Conservation (phyloP, 2,888 invertebrate species). For the Eristalis intricaria region DNA sequence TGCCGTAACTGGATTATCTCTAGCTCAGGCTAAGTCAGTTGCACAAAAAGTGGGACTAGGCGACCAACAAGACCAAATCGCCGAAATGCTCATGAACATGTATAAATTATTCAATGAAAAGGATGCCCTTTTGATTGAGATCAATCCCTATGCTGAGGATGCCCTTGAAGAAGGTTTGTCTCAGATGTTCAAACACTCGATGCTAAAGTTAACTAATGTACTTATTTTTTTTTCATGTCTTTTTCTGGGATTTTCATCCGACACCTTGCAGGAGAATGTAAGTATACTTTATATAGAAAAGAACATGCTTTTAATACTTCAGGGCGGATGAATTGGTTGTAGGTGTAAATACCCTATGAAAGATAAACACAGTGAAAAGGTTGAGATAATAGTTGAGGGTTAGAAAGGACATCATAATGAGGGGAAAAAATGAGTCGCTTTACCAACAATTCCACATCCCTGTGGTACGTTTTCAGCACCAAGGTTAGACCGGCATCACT, state of each 20-base stretch:
- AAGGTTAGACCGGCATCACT: no score
- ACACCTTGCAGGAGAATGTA: constrained; percentile 11
- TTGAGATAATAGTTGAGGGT: no score
- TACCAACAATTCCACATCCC: no score
- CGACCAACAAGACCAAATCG: constrained; percentile 86
- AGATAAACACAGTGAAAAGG: no score
- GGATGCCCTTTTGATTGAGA: constrained; percentile 94
- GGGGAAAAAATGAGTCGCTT: no score
- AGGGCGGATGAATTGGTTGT: no score
- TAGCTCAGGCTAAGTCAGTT: constrained; percentile 86
- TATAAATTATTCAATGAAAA: constrained; percentile 93
- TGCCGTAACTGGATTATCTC: constrained; percentile 88
- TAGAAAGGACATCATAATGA: no score
- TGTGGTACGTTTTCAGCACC: no score
- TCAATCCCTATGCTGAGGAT: constrained; percentile 97
- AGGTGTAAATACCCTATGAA: no score
- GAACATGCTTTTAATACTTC: not conserved
- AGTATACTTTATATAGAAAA: not conserved
- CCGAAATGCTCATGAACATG: constrained; percentile 89
- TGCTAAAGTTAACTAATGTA: not conserved
- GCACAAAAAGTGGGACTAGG: constrained; percentile 86
- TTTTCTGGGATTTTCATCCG: not conserved
- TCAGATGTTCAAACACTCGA: not conserved
- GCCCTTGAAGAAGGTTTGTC: constrained; percentile 82
- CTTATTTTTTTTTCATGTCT: not conserved